Evolutionary conservation across 2,797 vertebrate genomes (phyloP), one percentile per base, ranked within the genome.

Genomic region (Tragopan temminckii): DNA sequence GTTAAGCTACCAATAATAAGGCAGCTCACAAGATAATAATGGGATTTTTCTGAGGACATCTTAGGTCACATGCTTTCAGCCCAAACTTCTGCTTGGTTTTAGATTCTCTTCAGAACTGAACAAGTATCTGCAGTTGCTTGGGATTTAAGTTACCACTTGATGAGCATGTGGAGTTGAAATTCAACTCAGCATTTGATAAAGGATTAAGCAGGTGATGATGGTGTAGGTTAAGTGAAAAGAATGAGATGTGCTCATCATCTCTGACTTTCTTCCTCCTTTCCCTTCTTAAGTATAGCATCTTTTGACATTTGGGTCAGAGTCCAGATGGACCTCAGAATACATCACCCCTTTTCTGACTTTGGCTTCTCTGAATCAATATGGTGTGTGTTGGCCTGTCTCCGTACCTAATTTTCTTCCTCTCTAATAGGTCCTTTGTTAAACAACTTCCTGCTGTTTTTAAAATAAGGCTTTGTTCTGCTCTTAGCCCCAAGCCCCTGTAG

Each of bases 391-490:
- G 0, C 53, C 58, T 86, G 31, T 67, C 21, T 91, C 57, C 68
- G 29, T 38, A 71, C 52, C 52, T 85, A 3, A 1, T 72, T 92
- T 92, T 70, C 31, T 89, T 91, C 72, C 70, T 80, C 31, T 46
- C 80, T 85, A 74, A 68, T 67, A 77, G 31, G 36, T 68, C 72
- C 82, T 38, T 53, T 48, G 45, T 74, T 94, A 40, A 80, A 63
- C 40, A 78, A 80, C 40, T 89, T 69, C 19, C 52, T 80, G 52
- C 57, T 88, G 62, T 63, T 85, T 71, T 92, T 58, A 43, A 94
- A 93, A 55, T 46, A 80, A 38, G 4, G 78, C 78, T 92, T 93
- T 77, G 35, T 93, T 94, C 62, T 83, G 45, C 80, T 80, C 13
- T 77, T 78, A 87, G 62, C 82, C 61, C 24, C 16, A 13, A 64